Conservation (phyloP, 2,888 invertebrate species). For the Epistrophe grossulariae region DNA sequence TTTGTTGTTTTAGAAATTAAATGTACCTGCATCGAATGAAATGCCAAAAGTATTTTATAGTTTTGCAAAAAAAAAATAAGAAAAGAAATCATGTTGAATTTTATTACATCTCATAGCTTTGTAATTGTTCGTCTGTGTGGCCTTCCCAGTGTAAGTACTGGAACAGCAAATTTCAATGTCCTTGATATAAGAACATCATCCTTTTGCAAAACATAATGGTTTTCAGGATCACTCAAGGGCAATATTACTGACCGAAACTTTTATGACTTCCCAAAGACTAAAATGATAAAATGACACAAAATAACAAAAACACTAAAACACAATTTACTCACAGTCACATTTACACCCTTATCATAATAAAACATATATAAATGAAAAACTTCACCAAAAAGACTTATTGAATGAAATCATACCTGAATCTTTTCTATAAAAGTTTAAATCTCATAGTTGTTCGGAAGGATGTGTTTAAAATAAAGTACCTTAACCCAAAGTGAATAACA, state of each 20-base stretch:
- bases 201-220: slow-evolving; percentile 14
- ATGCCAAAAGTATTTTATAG: neutral
- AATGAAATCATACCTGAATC: slow-evolving; percentile 9
- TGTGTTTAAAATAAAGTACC: neutral
- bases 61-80: neutral
- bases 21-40: neutral
- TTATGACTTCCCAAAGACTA: neutral
- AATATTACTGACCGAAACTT: slow-evolving; percentile 11
- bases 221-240: neutral
- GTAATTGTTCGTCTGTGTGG: neutral
- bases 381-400: neutral
- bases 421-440: slow-evolving; percentile 3
- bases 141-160: neutral
- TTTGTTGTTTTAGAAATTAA: neutral
- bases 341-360: neutral
- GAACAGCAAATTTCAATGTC: neutral
- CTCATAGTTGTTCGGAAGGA: neutral
- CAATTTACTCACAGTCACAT: neutral
- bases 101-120: neutral
- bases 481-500: neutral
- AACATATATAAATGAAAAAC: neutral
- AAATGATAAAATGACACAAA: neutral
- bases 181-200: slow-evolving; percentile 1
- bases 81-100: neutral
- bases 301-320: slow-evolving; percentile 4